phyloP scores from a whole-genome alignment of 2,113 vertebrate genomes.

The Paracyprichromis sp. region DNA sequence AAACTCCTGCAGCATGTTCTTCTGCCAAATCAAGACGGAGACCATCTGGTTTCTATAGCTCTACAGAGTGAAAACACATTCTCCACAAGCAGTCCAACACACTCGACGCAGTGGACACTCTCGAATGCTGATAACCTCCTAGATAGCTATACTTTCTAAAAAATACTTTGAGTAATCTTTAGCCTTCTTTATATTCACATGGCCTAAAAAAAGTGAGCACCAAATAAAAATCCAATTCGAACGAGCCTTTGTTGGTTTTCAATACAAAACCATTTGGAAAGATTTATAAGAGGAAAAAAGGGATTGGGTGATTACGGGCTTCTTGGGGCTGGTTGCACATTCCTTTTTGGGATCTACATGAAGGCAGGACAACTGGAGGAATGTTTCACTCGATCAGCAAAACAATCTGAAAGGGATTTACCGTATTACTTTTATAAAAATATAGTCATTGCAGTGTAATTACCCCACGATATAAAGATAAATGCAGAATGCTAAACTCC shows the following conservation, averaged over 20 bases:
- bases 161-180: not conserved
- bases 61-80: not conserved
- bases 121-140: not conserved
- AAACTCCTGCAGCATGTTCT: not conserved
- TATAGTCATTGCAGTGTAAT: not conserved
- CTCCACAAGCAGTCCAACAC: not conserved
- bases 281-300: not conserved
- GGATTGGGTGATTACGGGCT: not conserved
- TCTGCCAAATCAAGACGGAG: slow-evolving; percentile 9
- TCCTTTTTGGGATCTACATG: not conserved
- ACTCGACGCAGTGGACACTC: not conserved
- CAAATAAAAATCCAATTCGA: not conserved
- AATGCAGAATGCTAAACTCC: not conserved
- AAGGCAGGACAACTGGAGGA: not conserved
- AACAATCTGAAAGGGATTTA: not conserved
- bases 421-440: not conserved
- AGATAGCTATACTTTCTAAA: not conserved
- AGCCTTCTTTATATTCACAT: not conserved
- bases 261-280: not conserved
- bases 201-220: not conserved
- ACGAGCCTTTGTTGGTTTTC: not conserved
- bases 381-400: not conserved
- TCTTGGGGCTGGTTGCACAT: not conserved
- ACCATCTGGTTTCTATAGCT: slow-evolving; percentile 9
- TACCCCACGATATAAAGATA: rapidly evolving